Evolutionary conservation across 2,113 vertebrate genomes (phyloP).

Genomic region (Leuciscus idus): DNA sequence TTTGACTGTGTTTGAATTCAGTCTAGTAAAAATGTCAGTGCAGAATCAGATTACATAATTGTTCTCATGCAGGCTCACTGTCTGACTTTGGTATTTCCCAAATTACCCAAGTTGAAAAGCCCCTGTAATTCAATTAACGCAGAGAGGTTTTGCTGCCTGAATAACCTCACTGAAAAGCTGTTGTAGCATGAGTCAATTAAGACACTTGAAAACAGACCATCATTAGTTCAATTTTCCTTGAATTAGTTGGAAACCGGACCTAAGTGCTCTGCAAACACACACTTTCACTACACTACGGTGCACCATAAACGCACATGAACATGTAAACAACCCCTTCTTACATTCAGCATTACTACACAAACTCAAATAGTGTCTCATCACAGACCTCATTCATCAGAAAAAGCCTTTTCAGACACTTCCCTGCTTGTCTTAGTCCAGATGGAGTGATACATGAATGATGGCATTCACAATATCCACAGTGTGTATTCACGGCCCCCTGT

Average conservation of each 20-base stretch:
- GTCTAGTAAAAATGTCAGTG: neutral
- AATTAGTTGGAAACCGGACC: neutral
- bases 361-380: constrained; percentile 6
- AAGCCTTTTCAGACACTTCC: constrained; percentile 40
- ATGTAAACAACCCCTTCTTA: neutral
- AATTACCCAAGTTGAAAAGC: constrained; percentile 64
- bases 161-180: constrained; percentile 62
- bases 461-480: constrained; percentile 54
- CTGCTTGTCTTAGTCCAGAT: constrained; percentile 47
- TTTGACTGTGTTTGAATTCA: neutral
- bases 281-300: neutral
- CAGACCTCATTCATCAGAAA: constrained; percentile 50
- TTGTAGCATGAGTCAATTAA: constrained; percentile 70
- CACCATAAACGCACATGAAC: neutral
- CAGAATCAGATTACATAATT: constrained; percentile 12
- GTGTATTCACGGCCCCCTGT: constrained; percentile 51
- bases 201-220: neutral
- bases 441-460: constrained; percentile 55
- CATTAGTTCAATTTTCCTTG: neutral
- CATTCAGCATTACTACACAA: constrained; percentile 6
- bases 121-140: constrained; percentile 72
- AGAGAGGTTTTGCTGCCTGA: constrained; percentile 72
- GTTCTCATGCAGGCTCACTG: constrained; percentile 69
- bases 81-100: constrained; percentile 65
- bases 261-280: neutral